Evolutionary conservation across 1,140 invertebrate genomes (phyloP), one percentile per base, ranked within the genome.

Genomic region (Asbolus verrucosus): DNA sequence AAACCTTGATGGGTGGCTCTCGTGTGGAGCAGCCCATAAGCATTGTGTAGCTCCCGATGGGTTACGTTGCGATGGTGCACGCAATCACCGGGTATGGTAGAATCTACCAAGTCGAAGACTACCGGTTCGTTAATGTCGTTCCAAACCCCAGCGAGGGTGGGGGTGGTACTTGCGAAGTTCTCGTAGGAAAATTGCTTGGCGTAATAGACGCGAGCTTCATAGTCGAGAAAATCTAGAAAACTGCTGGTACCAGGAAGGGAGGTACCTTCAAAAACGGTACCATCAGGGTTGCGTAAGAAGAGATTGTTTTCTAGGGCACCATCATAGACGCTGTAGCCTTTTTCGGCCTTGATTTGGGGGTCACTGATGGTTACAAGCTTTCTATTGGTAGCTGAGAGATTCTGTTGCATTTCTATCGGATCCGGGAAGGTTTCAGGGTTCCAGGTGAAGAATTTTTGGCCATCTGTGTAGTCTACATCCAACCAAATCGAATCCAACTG

Each of bases 121-220:
- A 88, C 89, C 0, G 91, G 91, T 77, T 93, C 91, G 78, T 92
- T 93, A 91, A 92, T 93, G 78, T 93, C 91, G 79, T 92, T 93
- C 91, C 91, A 92, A 33, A 86, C 89, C 73, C 86, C 88, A 0
- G 89, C 77, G 70, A 89, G 83, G 19, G 84, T 74, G 0, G 87
- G 87, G 14, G 88, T 87, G 6, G 87, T 88, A n/a, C 65, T 38
- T 59, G 83, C 68, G 72, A 88, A 89, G 71, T 83, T 83, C 70
- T 87, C 83, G 8, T 88, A 80, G 6, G 78, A 78, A 80, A 87
- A 91, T 69, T 86, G 84, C 16, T 81, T 79, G 0, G 86, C 82
- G 85, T 89, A 93, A 81, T 89, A 93, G 19, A 88, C 82, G 30
- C 87, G 78, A 0, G 90, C 87, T 66, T 81, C 84, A 0, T 89